Evolutionary conservation across 1,140 invertebrate species (phyloP).

Genomic region (Sarcophaga peregrina): DNA sequence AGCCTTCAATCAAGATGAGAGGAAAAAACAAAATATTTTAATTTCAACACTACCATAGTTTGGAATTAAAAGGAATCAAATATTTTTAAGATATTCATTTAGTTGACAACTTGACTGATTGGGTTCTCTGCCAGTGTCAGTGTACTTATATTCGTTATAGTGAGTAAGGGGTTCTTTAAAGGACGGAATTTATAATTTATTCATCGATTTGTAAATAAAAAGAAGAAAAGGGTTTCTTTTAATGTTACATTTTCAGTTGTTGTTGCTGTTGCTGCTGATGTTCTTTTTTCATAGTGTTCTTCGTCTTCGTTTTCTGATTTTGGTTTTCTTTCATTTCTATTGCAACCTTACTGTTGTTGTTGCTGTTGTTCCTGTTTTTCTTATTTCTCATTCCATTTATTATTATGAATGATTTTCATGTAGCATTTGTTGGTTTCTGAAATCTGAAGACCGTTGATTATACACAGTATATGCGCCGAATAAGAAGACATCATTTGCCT

Average conservation of each 20-base stretch:
- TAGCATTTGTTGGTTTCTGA: conserved; percentile 6
- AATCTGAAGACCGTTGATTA: neutral
- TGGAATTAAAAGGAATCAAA: too few relatives aligned
- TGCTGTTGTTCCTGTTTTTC: neutral
- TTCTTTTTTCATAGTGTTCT: neutral
- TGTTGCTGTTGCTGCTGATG: too few relatives aligned
- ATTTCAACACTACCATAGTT: too few relatives aligned
- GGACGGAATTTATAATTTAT: conserved; percentile 5
- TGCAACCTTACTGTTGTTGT: neutral
- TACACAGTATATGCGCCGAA: too few relatives aligned
- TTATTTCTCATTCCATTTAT: neutral
- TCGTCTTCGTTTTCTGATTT: neutral
- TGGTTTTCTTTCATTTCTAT: too few relatives aligned
- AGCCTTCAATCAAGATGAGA: too few relatives aligned
- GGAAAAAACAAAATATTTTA: too few relatives aligned
- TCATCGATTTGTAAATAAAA: conserved; percentile 15
- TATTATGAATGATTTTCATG: neutral
- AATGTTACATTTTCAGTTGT: neutral
- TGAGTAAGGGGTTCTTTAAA: neutral
- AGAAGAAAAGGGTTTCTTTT: neutral
- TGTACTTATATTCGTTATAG: neutral
- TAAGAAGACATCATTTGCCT: neutral
- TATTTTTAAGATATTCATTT: too few relatives aligned
- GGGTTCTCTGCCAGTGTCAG: too few relatives aligned
- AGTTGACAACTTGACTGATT: too few relatives aligned